Evolutionary conservation across 2,113 vertebrate species (phyloP), one percentile per base, ranked within the genome.

Genomic region (Orycteropus afer): DNA sequence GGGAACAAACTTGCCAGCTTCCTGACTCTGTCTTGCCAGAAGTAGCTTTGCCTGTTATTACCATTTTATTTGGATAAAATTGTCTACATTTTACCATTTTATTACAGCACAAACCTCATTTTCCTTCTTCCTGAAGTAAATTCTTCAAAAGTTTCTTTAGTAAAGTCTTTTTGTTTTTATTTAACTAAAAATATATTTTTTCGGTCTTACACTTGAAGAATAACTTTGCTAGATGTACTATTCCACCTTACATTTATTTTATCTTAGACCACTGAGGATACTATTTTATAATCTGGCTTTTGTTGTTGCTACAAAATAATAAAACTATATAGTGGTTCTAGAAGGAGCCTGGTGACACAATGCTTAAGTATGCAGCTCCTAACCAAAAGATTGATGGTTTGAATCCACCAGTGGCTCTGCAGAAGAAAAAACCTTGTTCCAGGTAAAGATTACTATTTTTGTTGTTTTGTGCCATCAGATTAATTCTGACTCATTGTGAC

Each of bases 171-270:
- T 80, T 40, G 40, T 57, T 80, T 88, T 55, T 95, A 27, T 78
- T 71, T 57, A 63, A 77, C 23, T 94, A 77, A 86, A 78, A 8
- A 42, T 74, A 20, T 90, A 34, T 86, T 91, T 63, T 93, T 90
- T 87, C 55, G 74, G 34, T 51, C 25, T 71, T 22, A 29, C n/a
- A 67, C 23, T 79, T 76, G 55, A 86, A 86, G 34, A 89, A 18
- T 67, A 49, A 18, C 51, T 87, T 84, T 83, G 49, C 32, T 84
- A 42, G 14, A 80, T 57, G 10, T 81, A 51, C 45, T 65, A 2
- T 86, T 88, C 51, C 71, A 76, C 34, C 11, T 55, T 77, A 37
- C 11, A 53, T 2, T 85, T 85, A 51, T 93, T 93, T 89, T 93
- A 51, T 59, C 27, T 61, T 90, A 92, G 32, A 37, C 57, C 25